These are phyloP conservation scores for Euglossa dilemma DNA, from an alignment of 1,140 invertebrate species.

Conservation along the genomic window DNA sequence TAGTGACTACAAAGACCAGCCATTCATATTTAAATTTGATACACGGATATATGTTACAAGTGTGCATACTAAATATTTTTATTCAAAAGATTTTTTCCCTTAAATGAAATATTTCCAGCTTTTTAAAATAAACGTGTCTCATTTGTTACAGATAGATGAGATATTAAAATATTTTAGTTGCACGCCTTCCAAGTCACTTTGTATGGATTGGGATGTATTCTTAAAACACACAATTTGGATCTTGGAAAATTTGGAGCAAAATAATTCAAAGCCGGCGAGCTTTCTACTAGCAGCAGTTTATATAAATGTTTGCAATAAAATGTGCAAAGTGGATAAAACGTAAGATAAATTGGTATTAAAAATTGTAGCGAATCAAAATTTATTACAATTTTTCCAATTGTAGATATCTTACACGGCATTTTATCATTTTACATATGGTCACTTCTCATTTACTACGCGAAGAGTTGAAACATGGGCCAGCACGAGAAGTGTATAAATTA, in stretches of 20 bases:
- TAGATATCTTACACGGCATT: constrained; percentile 23
- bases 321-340: constrained; percentile 56
- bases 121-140: neutral
- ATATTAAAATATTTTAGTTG: constrained; percentile 61
- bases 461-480: constrained; percentile 63
- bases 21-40: constrained; percentile 73
- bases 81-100: neutral
- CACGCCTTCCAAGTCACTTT: neutral
- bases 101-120: neutral
- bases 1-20: constrained; percentile 45
- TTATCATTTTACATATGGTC: constrained; percentile 40
- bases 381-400: constrained; percentile 6
- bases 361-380: neutral
- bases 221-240: constrained; percentile 49
- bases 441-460: constrained; percentile 55
- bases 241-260: constrained; percentile 63
- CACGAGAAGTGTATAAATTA: constrained; percentile 70
- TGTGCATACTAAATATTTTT: constrained; percentile 35
- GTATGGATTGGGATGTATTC: constrained; percentile 25
- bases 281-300: constrained; percentile 68
- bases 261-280: constrained; percentile 49
- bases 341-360: constrained; percentile 39
- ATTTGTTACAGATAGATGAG: constrained; percentile 67
- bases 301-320: constrained; percentile 63
- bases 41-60: constrained; percentile 80